Percentiles rank a stretch among this genome's conserved stretches.
phyloP scores from a whole-genome alignment of 1,140 invertebrate species.

The Hyphantria cunea region DNA sequence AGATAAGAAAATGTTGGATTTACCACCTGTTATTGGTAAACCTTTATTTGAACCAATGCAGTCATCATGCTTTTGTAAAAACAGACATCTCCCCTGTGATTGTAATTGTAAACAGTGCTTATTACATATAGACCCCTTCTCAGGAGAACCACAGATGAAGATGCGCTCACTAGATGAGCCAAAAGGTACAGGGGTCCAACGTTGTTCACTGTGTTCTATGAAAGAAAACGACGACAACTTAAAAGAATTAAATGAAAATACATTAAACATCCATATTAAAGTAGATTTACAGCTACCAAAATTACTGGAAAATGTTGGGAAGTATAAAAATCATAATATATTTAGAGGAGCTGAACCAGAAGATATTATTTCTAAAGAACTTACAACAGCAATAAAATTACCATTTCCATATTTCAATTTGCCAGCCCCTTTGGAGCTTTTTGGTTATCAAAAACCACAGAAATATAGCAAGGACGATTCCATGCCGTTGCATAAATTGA shows the following conservation, averaged over 20 bases:
- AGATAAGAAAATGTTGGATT: conserved; percentile 38
- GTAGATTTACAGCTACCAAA: conserved; percentile 63
- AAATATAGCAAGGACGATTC: conserved; percentile 42
- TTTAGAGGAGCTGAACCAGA: conserved; percentile 35
- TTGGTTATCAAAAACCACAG: conserved; percentile 41
- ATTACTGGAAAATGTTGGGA: conserved; percentile 36
- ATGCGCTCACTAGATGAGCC: conserved; percentile 12
- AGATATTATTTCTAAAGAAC: conserved; percentile 45
- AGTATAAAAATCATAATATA: conserved; percentile 36
- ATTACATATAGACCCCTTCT: conserved; percentile 34
- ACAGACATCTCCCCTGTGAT: conserved; percentile 53
- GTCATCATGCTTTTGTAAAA: conserved; percentile 57
- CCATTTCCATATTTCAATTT: conserved; percentile 58
- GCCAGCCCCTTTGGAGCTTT: conserved; percentile 54
- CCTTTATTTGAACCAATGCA: conserved; percentile 21
- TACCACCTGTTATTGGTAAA: conserved; percentile 26
- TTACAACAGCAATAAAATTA: conserved; percentile 39
- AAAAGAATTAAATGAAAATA: conserved; percentile 37
- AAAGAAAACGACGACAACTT: conserved; percentile 26
- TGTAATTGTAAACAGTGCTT: conserved; percentile 64
- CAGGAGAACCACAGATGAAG: conserved; percentile 17
- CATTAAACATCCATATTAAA: conserved; percentile 61
- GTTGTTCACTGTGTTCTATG: conserved; percentile 9
- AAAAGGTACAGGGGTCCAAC: conserved; percentile 7
- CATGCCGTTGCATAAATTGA: conserved; percentile 54